phyloP scores from a whole-genome alignment of 2,797 vertebrate genomes.

The Sorex maritimensis region DNA sequence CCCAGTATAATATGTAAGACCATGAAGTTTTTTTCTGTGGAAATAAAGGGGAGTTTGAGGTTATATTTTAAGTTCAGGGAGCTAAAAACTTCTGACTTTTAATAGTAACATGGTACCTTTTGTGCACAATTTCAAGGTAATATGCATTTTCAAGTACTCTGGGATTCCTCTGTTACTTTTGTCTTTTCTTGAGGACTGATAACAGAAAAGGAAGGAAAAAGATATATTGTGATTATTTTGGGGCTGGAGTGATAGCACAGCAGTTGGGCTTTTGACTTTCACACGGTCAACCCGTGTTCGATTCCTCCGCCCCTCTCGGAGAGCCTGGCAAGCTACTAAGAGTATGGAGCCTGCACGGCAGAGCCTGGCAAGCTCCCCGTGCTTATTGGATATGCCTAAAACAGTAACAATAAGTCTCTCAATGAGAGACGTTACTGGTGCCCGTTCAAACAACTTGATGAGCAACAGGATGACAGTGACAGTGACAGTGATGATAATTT shows the following conservation, averaged over 20 bases:
- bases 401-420: too few relatives aligned
- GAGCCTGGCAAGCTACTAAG: too few relatives aligned
- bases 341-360: too few relatives aligned
- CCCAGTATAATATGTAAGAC: neutral
- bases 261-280: too few relatives aligned
- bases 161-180: neutral
- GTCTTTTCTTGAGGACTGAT: slow-evolving; percentile 49
- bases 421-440: too few relatives aligned
- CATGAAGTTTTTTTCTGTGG: slow-evolving; percentile 18
- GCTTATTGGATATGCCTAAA: too few relatives aligned
- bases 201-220: slow-evolving; percentile 61
- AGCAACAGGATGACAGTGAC: too few relatives aligned
- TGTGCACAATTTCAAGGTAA: slow-evolving; percentile 53
- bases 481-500: slow-evolving; percentile 13
- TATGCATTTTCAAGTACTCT: slow-evolving; percentile 60
- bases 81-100: slow-evolving; percentile 57
- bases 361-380: too few relatives aligned
- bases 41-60: neutral
- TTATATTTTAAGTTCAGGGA: slow-evolving; percentile 26
- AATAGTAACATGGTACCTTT: slow-evolving; percentile 27
- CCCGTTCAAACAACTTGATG: too few relatives aligned
- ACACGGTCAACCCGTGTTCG: too few relatives aligned
- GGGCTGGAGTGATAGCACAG: too few relatives aligned
- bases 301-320: too few relatives aligned
- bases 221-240: slow-evolving; percentile 44